Conservation (phyloP, 2,888 invertebrate species). For the Glaucopsyche alexis region DNA sequence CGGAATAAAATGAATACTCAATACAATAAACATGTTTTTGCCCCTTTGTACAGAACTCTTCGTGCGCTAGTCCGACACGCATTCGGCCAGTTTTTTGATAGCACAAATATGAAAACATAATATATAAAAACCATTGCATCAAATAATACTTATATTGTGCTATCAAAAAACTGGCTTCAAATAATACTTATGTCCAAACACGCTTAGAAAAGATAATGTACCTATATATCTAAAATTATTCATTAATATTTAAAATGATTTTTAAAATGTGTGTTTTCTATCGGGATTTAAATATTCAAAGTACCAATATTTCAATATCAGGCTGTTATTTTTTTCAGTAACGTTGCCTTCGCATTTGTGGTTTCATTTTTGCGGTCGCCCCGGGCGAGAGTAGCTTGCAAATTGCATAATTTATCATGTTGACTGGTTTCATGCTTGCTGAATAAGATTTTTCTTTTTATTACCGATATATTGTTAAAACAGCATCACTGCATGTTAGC, state of each 20-base stretch:
- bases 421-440: conserved; percentile 50
- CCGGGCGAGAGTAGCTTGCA: conserved; percentile 49
- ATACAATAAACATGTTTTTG: too few species aligned
- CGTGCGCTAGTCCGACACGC: too few species aligned
- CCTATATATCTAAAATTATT: too few species aligned
- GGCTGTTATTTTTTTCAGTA: conserved; percentile 28
- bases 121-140: too few species aligned
- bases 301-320: conserved; percentile 22
- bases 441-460: conserved; percentile 26
- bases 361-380: conserved; percentile 43
- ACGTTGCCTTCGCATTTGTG: conserved; percentile 45
- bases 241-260: background rate
- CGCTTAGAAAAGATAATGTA: too few species aligned
- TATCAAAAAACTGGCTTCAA: too few species aligned
- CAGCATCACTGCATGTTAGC: background rate
- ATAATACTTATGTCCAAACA: too few species aligned
- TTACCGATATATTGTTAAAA: conserved; percentile 20
- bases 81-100: too few species aligned
- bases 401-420: conserved; percentile 67
- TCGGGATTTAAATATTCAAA: background rate
- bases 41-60: too few species aligned
- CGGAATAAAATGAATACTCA: too few species aligned
- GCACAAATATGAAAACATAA: too few species aligned
- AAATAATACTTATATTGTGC: too few species aligned
- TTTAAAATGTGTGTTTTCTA: background rate